Evolutionary conservation across 2,888 invertebrate species (phyloP).

Genomic region (Ypsolopha scabrella): DNA sequence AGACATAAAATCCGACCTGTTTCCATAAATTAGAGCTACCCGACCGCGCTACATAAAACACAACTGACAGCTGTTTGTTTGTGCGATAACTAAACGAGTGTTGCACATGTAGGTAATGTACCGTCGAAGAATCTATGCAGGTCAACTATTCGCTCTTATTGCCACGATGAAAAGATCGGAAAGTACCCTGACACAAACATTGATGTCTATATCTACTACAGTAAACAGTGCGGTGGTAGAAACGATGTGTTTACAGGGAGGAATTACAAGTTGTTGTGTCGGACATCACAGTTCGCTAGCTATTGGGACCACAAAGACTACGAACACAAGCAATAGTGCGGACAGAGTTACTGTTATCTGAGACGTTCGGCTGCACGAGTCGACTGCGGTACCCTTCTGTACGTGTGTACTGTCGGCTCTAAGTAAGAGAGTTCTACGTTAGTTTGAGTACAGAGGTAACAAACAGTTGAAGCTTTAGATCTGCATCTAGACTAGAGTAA

Average conservation of each 20-base stretch:
- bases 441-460: neutral
- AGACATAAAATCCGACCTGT: neutral
- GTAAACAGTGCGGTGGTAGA: neutral
- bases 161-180: too few relatives aligned
- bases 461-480: too few relatives aligned
- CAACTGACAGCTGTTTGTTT: neutral
- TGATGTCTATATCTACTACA: neutral
- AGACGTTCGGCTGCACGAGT: too few relatives aligned
- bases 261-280: neutral
- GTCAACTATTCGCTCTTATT: too few relatives aligned
- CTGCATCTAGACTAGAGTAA: too few relatives aligned
- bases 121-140: too few relatives aligned
- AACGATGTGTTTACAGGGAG: neutral
- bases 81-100: neutral
- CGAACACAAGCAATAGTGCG: neutral
- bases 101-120: neutral
- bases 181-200: neutral
- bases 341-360: neutral
- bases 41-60: neutral
- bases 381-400: too few relatives aligned
- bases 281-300: neutral
- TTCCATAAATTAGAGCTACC: conserved; percentile 1
- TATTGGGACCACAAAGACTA: too few relatives aligned
- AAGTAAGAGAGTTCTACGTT: neutral
- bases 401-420: too few relatives aligned